Conservation (phyloP, 2,113 vertebrate species). For the Ailurus styani region DNA sequence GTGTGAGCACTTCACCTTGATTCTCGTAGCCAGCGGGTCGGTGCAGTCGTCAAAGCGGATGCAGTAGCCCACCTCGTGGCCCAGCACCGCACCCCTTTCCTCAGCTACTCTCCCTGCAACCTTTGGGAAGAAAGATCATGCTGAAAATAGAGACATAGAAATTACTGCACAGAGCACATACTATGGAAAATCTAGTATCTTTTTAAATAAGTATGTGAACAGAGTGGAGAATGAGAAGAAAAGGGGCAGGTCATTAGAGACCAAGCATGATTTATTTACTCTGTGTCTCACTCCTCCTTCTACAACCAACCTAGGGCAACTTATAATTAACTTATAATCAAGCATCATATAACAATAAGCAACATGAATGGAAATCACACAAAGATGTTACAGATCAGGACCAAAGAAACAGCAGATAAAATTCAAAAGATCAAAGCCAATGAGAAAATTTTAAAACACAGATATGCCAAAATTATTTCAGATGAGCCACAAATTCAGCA, state of each 20-base stretch:
- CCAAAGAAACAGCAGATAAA: background rate
- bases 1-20: conserved; percentile 87
- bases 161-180: conserved; percentile 39
- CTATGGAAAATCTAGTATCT: background rate
- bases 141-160: conserved; percentile 61
- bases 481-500: conserved; percentile 8
- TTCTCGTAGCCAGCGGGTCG: conserved; percentile 91
- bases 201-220: conserved; percentile 7
- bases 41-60: conserved; percentile 98
- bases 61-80: conserved; percentile 97
- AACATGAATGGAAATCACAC: conserved; percentile 11
- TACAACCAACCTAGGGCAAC: background rate
- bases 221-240: background rate
- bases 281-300: background rate
- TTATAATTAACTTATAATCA: background rate
- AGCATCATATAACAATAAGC: background rate
- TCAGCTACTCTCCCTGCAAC: conserved; percentile 95
- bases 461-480: background rate
- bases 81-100: conserved; percentile 92
- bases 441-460: background rate
- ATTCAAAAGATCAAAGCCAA: conserved; percentile 3
- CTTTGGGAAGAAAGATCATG: conserved; percentile 77
- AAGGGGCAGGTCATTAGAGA: background rate
- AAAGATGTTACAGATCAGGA: conserved; percentile 1
- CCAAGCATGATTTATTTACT: background rate